Conservation (phyloP, 2,113 vertebrate genomes). For the Tiliqua scincoides region DNA sequence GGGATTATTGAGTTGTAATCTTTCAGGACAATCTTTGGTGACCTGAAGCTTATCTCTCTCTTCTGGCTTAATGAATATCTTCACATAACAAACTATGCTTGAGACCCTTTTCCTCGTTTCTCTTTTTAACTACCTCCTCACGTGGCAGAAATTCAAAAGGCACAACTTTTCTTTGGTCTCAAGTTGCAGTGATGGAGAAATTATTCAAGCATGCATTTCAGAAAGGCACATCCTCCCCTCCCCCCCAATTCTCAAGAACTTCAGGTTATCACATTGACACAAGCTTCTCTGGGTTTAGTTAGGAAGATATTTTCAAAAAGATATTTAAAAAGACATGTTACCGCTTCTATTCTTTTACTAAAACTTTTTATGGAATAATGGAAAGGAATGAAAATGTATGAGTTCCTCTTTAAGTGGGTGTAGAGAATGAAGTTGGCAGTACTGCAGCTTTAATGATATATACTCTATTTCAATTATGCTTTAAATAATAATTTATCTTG, state of each 20-base stretch:
- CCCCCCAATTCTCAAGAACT: not conserved
- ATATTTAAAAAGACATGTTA: not conserved
- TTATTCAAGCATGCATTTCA: not conserved
- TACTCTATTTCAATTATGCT: not conserved
- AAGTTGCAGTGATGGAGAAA: not conserved
- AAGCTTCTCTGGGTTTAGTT: not conserved
- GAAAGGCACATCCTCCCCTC: not conserved
- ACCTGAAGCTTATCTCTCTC: not conserved
- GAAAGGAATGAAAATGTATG: not conserved
- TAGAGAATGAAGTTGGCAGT: too few relatives aligned
- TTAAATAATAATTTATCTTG: not conserved
- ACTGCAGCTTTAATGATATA: not conserved
- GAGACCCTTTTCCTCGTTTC: not conserved
- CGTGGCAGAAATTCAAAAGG: not conserved
- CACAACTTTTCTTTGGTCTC: not conserved
- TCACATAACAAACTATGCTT: not conserved
- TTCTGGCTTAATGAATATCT: not conserved
- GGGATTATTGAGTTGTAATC: not conserved
- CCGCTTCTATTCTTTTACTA: not conserved
- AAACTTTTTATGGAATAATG: not conserved
- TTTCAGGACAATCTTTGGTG: not conserved
- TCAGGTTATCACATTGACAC: not conserved
- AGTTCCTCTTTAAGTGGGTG: too few relatives aligned
- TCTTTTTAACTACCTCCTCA: accelerated
- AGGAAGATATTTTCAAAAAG: not conserved